Base-by-base conservation (phyloP, 2,113 vertebrate species). In the Thalassoma bifasciatum region DNA sequence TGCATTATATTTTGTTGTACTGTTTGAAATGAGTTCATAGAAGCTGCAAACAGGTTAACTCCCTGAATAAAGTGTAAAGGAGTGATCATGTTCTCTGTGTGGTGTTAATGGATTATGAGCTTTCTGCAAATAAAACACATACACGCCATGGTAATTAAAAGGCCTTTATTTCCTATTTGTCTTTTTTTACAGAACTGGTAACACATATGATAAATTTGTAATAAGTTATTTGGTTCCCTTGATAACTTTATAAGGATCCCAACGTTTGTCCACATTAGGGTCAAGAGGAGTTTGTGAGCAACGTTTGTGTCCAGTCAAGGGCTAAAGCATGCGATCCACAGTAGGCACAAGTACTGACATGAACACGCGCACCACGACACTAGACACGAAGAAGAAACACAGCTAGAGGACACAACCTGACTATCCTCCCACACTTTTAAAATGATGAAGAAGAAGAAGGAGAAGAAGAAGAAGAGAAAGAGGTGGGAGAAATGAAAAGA, bases 251-350 rank as follows among this genome's bases (percentile, higher is more conserved):
- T 86, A 93, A 91, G 92, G 93, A 91, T 91, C 88, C 86, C 90
- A 88, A 92, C 85, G 85, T 90, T 92, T 91, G 84, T 93, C 90
- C 91, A 93, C 90, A 90, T 69, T 87, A 85, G 89, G 86, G 88
- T 92, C 88, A 75, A 83, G 89, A 91, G 91, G 91, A 89, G 89
- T 94, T 91, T 92, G 88, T 92, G 93, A 94, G 93, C 93, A 92
- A 93, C 85, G 80, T 92, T 93, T 91, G 91, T 92, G 93, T 93
- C 92, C 92, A 87, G 90, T 92, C 91, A 91, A 93, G 92, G 92
- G 92, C 92, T 93, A 93, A 93, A 94, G 94, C 94, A 94, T 94
- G 94, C 94, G 91, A 93, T 94, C 91, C 93, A 94, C 93, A 94
- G 89, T 93, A 93, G 92, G 92, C 91, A 94, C 93, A 90, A 93